Evolutionary conservation across 64 coral and sea anemone species (phyloP), one percentile per base, ranked within the genome.

Genomic region (Platygyra sinensis): DNA sequence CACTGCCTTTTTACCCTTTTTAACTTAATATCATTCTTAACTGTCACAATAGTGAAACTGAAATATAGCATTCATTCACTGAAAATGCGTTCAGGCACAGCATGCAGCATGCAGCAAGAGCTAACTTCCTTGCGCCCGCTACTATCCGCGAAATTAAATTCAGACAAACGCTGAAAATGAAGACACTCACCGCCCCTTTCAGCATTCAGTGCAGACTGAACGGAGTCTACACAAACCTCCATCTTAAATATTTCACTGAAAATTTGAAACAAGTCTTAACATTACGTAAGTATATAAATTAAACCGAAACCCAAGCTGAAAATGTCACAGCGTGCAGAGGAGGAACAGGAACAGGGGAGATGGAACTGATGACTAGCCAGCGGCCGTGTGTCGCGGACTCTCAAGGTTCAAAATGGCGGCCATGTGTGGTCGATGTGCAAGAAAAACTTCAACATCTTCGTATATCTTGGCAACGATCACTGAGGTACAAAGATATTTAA

Each of bases 191-290:
- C 95, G 50, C 95, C 95, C 76, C 87, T 94, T 94, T 98, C 89
- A 30, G 95, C 92, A 91, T 94, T 98, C 10, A 94, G 16, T 29
- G 78, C 92, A 18, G 95, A 94, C 80, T 91, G 82, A n/a, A 98
- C 95, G 22, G 92, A 98, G 77, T 98, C 95, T n/a, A 98, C 77
- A 27, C 95, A 98, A 63, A 98, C 89, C 24, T 98, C 95, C 91
- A 96, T 92, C 2, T 80, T 73, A 8, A 76, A 57, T 57, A 57
- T 57, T 57, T 57, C 12, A 9, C 54, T 15, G 54, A 57, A 57
- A 57, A 57, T 1, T 57, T 10, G 54, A 57, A 15, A 57, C 54
- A 57, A 57, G 54, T 57, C 54, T 14, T 57, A 10, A 57, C 54
- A 57, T 57, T 57, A 57, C 54, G 15, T 57, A 14, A 14, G 10